phyloP scores from a whole-genome alignment of 2,113 vertebrate species.

The Australoheros scitulus region DNA sequence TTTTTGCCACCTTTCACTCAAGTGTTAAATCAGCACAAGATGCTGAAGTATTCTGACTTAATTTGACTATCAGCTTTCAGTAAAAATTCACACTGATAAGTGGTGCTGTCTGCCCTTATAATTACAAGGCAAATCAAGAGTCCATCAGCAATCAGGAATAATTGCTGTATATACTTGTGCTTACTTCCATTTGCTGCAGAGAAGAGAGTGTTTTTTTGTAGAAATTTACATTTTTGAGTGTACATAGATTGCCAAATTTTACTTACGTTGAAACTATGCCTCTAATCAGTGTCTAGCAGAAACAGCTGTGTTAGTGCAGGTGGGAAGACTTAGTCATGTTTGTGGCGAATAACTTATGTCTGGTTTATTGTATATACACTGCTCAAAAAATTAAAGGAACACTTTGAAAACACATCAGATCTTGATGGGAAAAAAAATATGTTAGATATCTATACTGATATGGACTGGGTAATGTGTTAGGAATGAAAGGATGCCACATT shows the following conservation, averaged over 20 bases:
- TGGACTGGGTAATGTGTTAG: no score
- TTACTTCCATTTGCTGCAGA: slow-evolving; percentile 22
- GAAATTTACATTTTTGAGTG: slow-evolving; percentile 48
- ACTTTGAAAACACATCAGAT: no score
- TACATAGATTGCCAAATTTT: slow-evolving; percentile 56
- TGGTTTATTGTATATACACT: not conserved
- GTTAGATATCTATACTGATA: no score
- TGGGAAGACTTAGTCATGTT: not conserved
- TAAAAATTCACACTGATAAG: not conserved
- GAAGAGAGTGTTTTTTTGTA: not conserved
- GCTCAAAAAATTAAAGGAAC: not conserved
- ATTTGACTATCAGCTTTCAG: not conserved
- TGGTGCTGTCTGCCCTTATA: not conserved
- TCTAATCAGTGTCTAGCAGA: slow-evolving; percentile 45
- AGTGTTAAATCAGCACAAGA: not conserved
- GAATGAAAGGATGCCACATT: no score
- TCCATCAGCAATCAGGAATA: slow-evolving; percentile 69
- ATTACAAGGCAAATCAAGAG: slow-evolving; percentile 40
- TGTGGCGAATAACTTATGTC: slow-evolving; percentile 1
- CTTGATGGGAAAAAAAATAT: no score
- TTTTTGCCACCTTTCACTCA: no score
- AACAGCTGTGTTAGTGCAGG: slow-evolving; percentile 53
- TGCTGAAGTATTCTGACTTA: not conserved
- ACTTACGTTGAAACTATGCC: slow-evolving; percentile 27
- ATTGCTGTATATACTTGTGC: slow-evolving; percentile 42